Base-by-base conservation (phyloP, 2,797 vertebrate genomes). In the Pangasius mekongensis region DNA sequence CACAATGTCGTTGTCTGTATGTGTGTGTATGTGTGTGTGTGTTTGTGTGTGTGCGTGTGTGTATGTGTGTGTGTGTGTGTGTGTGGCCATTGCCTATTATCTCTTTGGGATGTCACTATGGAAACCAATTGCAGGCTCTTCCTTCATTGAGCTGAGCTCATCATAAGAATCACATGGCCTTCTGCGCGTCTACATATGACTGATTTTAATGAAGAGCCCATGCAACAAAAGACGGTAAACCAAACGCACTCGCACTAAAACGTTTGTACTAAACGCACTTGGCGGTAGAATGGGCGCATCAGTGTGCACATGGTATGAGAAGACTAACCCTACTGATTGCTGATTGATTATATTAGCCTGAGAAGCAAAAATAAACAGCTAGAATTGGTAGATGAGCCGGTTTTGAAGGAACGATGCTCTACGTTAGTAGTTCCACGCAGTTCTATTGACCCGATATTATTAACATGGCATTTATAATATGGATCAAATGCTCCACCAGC, bases 51-150 rank as follows among this genome's bases (percentile, higher is more conserved):
- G 52, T 58, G 30, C n/a, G 52, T 62, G 69, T 49, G 54, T 82
- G 85, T 78, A 76, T 71, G 84, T 22, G 39, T 66, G 69, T 33
- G 71, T 54, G 84, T 62, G 81, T 78, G 83, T 64, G 67, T 36
- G 81, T 67, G 66, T 66, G 85, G 85, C 82, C 67, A 83, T 87
- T 87, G 90, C 84, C 86, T 89, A 88, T 91, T 92, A 91, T 91
- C 87, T 91, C 89, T 89, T 90, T 88, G 87, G 83, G 76, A 67
- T 49, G 91, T 92, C 91, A 89, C 91, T 89, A 92, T 92, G 91
- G 91, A 91, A 92, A 92, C 90, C 90, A 87, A 81, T 90, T 89
- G 88, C 88, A 88, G 89, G 85, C 88, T 89, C 78, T 89, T 87
- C 78, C 88, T 87, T 90, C 85, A 81, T 89, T n/a, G 56, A 87